Base-by-base conservation (phyloP, 1,140 invertebrate species). In the Aporrectodea caliginosa region DNA sequence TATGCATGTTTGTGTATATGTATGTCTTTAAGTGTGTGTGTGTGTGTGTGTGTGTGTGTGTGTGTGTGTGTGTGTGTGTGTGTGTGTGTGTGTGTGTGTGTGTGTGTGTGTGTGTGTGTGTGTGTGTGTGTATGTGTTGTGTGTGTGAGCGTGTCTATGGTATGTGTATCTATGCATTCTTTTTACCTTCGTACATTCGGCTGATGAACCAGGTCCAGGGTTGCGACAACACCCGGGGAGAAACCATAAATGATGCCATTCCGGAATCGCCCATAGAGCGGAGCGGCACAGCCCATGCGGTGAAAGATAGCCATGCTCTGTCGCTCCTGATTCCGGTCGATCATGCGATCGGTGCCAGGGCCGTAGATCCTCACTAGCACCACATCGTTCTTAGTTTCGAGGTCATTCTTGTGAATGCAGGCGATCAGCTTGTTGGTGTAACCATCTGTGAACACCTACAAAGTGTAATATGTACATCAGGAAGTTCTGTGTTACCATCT, bases 241-340 rank as follows among this genome's bases (percentile, higher is more conserved):
- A 93, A 99, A 88, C 96, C 92, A 88, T 98, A 99, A 29, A 92
- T 93, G 80, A 99, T 90, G 31, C 97, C 98, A 90, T 99, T 99
- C 80, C 92, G 91, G 89, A 99, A 99, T 33, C 93, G 92, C 69
- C 94, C 95, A 90, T 95, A 96, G 58, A 99, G 89, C 75, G 92
- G 91, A 77, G 96, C 93, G 81, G 94, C 94, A 81, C 94, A 91
- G 16, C 93, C 93, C 81, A 91, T 90, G 93, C 91, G 81, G 97
- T 83, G 92, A 87, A 84, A 74, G 32, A 83, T 75, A 1, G 75
- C 84, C 83, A 93, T 92, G 83, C 92, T 93, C 83, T 87, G 90
- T 70, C 92, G 92, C 84, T 97, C 95, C 80, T 92, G 91, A 85
- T 93, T 91, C 84, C 96, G 90, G 89, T 98, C 94, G 85, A 98